Evolutionary conservation across 2,113 vertebrate species (phyloP), one percentile per base, ranked within the genome.

Genomic region (Cephalopterus ornatus): DNA sequence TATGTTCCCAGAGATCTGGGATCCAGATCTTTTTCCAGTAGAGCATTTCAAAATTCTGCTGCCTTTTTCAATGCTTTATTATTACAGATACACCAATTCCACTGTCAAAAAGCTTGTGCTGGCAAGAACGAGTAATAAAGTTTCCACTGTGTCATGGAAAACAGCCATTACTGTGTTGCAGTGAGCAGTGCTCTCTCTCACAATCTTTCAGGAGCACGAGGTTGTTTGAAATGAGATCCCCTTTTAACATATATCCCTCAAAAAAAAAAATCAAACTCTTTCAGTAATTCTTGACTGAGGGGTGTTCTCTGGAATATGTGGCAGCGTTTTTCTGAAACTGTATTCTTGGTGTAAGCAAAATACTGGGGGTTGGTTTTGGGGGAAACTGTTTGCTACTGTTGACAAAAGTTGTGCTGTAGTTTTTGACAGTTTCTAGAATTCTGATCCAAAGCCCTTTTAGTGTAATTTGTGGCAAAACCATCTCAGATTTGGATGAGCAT

Each of bases 121-220:
- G 90, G 85, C 82, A 94, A 88, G 85, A 84, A 33, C 44, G 2
- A 1, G 30, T 77, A 41, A 71, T 80, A 62, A 88, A 76, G 27
- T 85, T 97, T 96, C 92, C 90, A 61, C 84, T 81, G 82, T 95
- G 85, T 93, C 72, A 67, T 63, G 89, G 90, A 90, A 93, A 96
- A 80, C 39, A 86, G 72, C 66, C 58, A 46, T 83, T 70, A 52
- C 78, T 39, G 14, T 37, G 58, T 71, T 85, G 50, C 42, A 52
- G 55, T 52, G 85, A 92, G 53, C 47, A 26, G 7, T 80, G 59
- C 13, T 16, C 33, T 49, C 53, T 77, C 84, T 71, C 82, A 68
- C 66, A 74, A 56, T 66, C 78, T 81, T 84, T 84, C 61, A 85
- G 58, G 30, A 83, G 49, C 49, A 47, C 20, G 17, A 46, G 39